Evolutionary conservation across 1,140 invertebrate genomes (phyloP).

Genomic region (Cotesia chilonis): DNA sequence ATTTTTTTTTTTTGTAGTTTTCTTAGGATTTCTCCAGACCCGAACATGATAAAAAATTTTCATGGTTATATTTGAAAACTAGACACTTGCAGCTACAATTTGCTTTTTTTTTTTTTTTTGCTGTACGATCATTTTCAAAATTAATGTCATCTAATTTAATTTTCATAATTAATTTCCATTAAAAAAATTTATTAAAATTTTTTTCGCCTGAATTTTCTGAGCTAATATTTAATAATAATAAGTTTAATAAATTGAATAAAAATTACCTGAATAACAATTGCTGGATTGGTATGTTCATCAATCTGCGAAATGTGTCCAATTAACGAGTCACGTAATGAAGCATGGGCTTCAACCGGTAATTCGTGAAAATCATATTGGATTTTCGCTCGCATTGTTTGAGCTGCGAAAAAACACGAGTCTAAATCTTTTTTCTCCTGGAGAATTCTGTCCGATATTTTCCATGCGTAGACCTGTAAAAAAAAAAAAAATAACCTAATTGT

Average conservation of each 20-base stretch:
- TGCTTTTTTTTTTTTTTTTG: no score
- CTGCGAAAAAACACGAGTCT: slow-evolving; percentile 96
- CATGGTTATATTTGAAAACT: no score
- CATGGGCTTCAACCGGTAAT: slow-evolving; percentile 84
- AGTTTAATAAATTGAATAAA: slow-evolving; percentile 12
- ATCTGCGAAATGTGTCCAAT: slow-evolving; percentile 89
- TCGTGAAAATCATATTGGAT: slow-evolving; percentile 94
- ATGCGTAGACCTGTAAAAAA: slow-evolving; percentile 82
- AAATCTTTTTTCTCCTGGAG: slow-evolving; percentile 85
- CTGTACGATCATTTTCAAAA: no score
- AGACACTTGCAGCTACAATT: no score
- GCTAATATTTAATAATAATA: no score
- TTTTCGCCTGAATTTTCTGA: no score
- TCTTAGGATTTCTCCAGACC: no score
- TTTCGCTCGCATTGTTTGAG: slow-evolving; percentile 97
- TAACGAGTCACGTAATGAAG: slow-evolving; percentile 89
- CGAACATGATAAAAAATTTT: no score
- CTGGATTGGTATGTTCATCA: slow-evolving; percentile 79
- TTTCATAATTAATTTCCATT: no score
- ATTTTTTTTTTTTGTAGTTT: no score
- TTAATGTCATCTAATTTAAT: no score
- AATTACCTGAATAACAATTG: slow-evolving; percentile 86
- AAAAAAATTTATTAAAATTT: no score
- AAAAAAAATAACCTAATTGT: slow-evolving; percentile 34
- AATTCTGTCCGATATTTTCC: slow-evolving; percentile 95